Conservation (phyloP, 2,113 vertebrate genomes). For the Periophthalmus modestus region DNA sequence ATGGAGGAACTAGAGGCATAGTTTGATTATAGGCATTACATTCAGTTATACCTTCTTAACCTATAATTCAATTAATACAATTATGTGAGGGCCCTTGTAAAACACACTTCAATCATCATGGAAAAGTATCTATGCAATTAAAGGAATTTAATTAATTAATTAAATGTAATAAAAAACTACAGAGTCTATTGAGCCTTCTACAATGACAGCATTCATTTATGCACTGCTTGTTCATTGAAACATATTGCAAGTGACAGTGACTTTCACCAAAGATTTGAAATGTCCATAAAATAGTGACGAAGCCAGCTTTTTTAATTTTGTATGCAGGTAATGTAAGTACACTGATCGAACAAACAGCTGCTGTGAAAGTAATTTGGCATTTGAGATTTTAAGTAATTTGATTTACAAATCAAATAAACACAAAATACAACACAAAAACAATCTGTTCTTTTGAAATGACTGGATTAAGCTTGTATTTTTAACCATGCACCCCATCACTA, state of each 20-base stretch:
- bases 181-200: neutral
- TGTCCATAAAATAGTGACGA: too few relatives aligned
- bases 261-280: too few relatives aligned
- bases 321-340: neutral
- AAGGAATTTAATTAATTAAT: neutral
- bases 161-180: neutral
- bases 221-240: too few relatives aligned
- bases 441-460: too few relatives aligned
- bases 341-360: neutral
- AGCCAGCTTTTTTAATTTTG: neutral
- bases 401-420: neutral
- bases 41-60: conserved; percentile 57
- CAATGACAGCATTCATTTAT: neutral
- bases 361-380: neutral
- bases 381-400: neutral
- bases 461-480: too few relatives aligned
- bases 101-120: neutral
- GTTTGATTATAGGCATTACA: conserved; percentile 56
- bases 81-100: conserved; percentile 47
- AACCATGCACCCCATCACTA: neutral
- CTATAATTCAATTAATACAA: conserved; percentile 65
- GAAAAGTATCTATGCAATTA: neutral
- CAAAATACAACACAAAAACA: too few relatives aligned
- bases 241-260: too few relatives aligned
- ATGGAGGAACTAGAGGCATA: conserved; percentile 56